Evolutionary conservation across 2,888 invertebrate species (phyloP).

Genomic region (Linyphia triangularis): DNA sequence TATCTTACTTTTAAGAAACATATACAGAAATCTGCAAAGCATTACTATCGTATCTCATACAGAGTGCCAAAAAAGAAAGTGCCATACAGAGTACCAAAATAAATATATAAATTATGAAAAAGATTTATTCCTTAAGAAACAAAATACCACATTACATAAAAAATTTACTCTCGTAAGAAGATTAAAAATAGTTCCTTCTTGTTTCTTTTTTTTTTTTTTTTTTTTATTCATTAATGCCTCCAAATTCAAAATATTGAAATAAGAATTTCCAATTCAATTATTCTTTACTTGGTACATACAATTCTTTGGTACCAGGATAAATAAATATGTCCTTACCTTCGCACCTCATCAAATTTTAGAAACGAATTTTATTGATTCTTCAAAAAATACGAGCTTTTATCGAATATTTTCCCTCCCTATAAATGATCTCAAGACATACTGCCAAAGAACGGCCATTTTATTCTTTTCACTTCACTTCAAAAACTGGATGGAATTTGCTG

Average conservation of each 20-base stretch:
- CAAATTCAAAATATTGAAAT: background rate
- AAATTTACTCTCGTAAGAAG: background rate
- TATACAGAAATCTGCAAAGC: too few species aligned
- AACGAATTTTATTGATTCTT: background rate
- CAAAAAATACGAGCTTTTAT: background rate
- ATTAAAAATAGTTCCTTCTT: background rate
- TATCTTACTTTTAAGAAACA: too few species aligned
- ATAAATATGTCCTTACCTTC: background rate
- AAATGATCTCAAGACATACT: conserved; percentile 36
- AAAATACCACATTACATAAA: background rate
- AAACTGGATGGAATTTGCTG: conserved; percentile 18
- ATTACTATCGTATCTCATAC: too few species aligned
- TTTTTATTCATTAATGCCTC: background rate
- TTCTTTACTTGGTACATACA: background rate
- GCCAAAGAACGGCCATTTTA: background rate
- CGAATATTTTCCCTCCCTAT: background rate
- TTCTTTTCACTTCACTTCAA: conserved; percentile 4
- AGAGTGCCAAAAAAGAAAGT: too few species aligned
- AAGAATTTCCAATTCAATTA: background rate
- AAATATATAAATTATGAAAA: too few species aligned
- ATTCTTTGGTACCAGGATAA: too few species aligned
- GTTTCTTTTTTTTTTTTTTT: background rate
- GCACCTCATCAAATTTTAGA: background rate
- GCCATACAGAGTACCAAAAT: too few species aligned
- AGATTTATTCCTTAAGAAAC: background rate